These are phyloP conservation scores for Luscinia luscinia DNA, from an alignment of 2,797 vertebrate genomes.

Conservation along the genomic window DNA sequence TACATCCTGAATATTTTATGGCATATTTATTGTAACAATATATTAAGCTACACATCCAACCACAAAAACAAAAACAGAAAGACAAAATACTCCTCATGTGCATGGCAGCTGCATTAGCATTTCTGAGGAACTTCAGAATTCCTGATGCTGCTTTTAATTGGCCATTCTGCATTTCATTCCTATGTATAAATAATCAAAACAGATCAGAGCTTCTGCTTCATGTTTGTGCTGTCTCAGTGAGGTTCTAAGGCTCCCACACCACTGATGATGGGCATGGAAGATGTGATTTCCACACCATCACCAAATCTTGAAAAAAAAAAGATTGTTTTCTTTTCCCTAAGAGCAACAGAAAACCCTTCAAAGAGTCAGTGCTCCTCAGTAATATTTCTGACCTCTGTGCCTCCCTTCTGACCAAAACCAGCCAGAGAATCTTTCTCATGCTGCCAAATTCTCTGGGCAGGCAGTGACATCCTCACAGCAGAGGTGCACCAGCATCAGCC, in stretches of 20 bases:
- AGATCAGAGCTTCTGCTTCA: background rate
- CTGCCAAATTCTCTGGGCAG: background rate
- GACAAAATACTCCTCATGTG: conserved; percentile 34
- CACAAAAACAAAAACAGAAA: conserved; percentile 66
- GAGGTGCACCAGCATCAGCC: background rate
- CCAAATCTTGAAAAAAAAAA: background rate
- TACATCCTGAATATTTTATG: conserved; percentile 68
- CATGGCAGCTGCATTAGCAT: conserved; percentile 51
- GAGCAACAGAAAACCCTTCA: background rate
- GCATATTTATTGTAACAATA: conserved; percentile 63
- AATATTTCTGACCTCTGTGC: background rate
- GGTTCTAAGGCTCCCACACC: background rate
- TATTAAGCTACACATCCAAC: conserved; percentile 54
- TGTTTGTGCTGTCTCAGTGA: background rate
- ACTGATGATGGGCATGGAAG: rapidly evolving
- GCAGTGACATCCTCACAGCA: background rate
- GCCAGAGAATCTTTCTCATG: background rate
- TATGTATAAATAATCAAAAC: background rate
- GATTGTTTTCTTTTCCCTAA: background rate
- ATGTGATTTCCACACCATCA: background rate
- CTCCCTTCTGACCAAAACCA: background rate
- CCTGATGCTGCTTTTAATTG: conserved; percentile 33
- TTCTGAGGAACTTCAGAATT: background rate
- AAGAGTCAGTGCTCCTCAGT: background rate
- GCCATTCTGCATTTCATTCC: background rate